These are phyloP conservation scores for Euzophera pinguis DNA, from an alignment of 2,888 invertebrate species.

Conservation along the genomic window DNA sequence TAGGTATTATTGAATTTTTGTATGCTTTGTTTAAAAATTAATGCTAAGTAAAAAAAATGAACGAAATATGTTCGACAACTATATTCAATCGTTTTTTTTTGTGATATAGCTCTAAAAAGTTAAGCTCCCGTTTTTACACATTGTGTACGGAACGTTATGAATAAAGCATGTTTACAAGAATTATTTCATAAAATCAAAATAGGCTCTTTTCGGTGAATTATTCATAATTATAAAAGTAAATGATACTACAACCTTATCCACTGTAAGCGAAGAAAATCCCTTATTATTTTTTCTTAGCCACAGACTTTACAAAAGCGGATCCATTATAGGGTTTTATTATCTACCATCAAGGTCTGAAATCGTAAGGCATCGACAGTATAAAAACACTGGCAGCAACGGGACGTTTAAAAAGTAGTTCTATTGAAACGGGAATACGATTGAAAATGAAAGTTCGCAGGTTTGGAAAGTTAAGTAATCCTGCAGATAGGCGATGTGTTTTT, in stretches of 20 bases:
- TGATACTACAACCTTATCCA: conserved; percentile 29
- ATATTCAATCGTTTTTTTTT: too few relatives aligned
- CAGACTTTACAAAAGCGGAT: conserved; percentile 55
- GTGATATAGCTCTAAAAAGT: too few relatives aligned
- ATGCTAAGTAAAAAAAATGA: too few relatives aligned
- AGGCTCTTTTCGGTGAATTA: too few relatives aligned
- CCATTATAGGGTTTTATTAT: conserved; percentile 72
- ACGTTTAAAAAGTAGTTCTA: conserved; percentile 46
- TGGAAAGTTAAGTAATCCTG: conserved; percentile 54
- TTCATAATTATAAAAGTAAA: too few relatives aligned
- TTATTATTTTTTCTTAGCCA: conserved; percentile 47
- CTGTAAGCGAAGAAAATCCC: conserved; percentile 43
- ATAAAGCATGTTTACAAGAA: too few relatives aligned
- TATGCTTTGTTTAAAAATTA: too few relatives aligned
- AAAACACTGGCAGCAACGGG: conserved; percentile 21
- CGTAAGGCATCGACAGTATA: conserved; percentile 43
- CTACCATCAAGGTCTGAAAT: conserved; percentile 64
- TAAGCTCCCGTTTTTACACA: too few relatives aligned
- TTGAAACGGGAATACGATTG: conserved; percentile 38
- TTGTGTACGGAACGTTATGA: too few relatives aligned
- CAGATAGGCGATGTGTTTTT: conserved; percentile 51
- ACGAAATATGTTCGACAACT: too few relatives aligned
- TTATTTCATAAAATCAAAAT: too few relatives aligned
- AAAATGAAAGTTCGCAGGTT: conserved; percentile 36
- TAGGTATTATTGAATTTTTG: too few relatives aligned